phyloP scores from a whole-genome alignment of 2,797 vertebrate genomes.

The Nyctibius grandis region DNA sequence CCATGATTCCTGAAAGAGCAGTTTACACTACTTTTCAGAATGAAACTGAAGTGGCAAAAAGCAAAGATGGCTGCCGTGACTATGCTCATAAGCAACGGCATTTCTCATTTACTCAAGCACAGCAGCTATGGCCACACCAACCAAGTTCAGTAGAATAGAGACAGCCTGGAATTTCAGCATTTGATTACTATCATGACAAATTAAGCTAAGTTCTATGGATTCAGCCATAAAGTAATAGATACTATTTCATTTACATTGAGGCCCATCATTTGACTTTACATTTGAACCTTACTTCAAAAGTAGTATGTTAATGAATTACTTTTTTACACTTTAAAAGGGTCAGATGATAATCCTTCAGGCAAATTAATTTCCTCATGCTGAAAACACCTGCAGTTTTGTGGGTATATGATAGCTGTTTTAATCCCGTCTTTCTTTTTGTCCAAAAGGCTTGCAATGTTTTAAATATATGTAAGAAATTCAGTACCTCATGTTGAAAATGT shows the following conservation, averaged over 20 bases:
- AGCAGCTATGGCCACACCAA: neutral
- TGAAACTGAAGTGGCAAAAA: neutral
- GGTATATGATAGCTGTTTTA: neutral
- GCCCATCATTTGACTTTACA: neutral
- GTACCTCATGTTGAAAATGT: neutral
- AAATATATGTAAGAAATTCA: neutral
- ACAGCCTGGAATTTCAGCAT: neutral
- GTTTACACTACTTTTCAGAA: neutral
- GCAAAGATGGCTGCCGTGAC: neutral
- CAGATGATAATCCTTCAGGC: neutral
- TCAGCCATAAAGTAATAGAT: neutral
- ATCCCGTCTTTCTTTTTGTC: neutral
- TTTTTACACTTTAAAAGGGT: neutral
- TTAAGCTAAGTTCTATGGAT: neutral
- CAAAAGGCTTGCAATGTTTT: neutral
- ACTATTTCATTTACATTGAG: neutral
- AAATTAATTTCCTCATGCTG: neutral
- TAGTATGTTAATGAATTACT: neutral
- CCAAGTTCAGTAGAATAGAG: neutral
- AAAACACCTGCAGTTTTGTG: neutral
- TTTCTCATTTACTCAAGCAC: neutral
- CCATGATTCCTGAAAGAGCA: neutral
- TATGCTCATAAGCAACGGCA: neutral
- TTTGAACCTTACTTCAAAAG: neutral
- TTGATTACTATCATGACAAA: neutral